A percentile compares a stretch with the other conserved stretches of the same genome.
phyloP scores from a whole-genome alignment of 1,140 invertebrate genomes.

The Camponotus floridanus region DNA sequence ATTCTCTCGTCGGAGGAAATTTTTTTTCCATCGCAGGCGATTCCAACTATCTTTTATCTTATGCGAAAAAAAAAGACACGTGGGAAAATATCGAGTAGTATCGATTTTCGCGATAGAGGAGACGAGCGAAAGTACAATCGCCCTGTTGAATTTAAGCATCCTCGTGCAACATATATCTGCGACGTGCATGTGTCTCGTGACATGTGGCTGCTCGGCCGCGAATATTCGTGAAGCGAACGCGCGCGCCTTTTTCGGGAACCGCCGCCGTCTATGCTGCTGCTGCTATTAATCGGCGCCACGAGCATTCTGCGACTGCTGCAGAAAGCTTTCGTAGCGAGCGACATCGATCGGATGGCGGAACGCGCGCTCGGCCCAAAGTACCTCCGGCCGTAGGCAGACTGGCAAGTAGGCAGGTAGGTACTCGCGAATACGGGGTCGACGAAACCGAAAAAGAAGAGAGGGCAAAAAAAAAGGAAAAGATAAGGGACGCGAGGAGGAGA shows the following conservation, averaged over 20 bases:
- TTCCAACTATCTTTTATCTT: neutral
- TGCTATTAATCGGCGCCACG: conserved; percentile 49
- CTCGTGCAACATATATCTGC: neutral
- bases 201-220: conserved; percentile 1
- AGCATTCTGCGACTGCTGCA: conserved; percentile 55
- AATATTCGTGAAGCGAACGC: conserved; percentile 25
- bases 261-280: conserved; percentile 4
- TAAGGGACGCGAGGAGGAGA: conserved; percentile 29
- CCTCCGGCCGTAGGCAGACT: conserved; percentile 24
- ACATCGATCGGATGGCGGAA: conserved; percentile 58
- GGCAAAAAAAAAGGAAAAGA: neutral
- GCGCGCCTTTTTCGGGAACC: conserved; percentile 42
- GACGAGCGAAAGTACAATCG: neutral
- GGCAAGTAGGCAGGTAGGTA: conserved; percentile 21
- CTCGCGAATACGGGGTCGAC: conserved; percentile 37
- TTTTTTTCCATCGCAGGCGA: neutral
- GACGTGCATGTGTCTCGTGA: neutral
- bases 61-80: too few species aligned
- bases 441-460: conserved; percentile 31
- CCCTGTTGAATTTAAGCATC: conserved; percentile 40
- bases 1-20: neutral
- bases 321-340: conserved; percentile 48
- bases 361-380: conserved; percentile 38
- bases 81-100: neutral
- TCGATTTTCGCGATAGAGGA: neutral